Evolutionary conservation across 2,888 invertebrate genomes (phyloP), one percentile per base, ranked within the genome.

Genomic region (Heliconius ismenius): DNA sequence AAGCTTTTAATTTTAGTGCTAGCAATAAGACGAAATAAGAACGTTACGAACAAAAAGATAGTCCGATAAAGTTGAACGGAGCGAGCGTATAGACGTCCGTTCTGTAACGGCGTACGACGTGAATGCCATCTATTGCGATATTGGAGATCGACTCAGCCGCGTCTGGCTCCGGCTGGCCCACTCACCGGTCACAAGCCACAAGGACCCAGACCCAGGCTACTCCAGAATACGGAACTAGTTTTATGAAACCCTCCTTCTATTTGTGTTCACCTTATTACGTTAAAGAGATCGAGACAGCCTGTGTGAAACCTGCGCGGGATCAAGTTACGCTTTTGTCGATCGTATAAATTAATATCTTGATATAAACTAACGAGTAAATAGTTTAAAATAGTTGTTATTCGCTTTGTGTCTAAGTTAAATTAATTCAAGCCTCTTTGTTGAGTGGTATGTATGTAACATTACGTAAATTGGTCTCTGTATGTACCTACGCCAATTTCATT

Each of bases 91-190:
- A 78, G 76, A 84, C 92, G 92, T 90, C 91, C 90, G 88, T 83
- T 82, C 90, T 79, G 79, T 83, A 83, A 83, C 86, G 86, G 87
- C 84, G 86, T 88, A 87, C 91, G 89, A 89, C 87, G 86, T 87
- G 89, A 92, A 92, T 92, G 93, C 89, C 89, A 88, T 86, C 87
- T 88, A 87, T 85, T 79, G 84, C 85, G 85, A 86, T 84, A 86
- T 85, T 84, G 85, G 83, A 82, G 79, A 80, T 78, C 83, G 77
- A 81, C 79, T 79, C 79, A 79, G 80, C 79, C 81, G 79, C 80
- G 79, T 78, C 79, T 83, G 58, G 58, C 49, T 49, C 21, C 58
- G 58, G n/a, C 58, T 58, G 83, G 85, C 86, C 83, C 85, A 85
- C 84, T 87, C 86, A 84, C 84, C 83, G 77, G 77, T 77, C 78